Base-by-base conservation (phyloP, 2,888 invertebrate genomes). In the Latrodectus elegans region DNA sequence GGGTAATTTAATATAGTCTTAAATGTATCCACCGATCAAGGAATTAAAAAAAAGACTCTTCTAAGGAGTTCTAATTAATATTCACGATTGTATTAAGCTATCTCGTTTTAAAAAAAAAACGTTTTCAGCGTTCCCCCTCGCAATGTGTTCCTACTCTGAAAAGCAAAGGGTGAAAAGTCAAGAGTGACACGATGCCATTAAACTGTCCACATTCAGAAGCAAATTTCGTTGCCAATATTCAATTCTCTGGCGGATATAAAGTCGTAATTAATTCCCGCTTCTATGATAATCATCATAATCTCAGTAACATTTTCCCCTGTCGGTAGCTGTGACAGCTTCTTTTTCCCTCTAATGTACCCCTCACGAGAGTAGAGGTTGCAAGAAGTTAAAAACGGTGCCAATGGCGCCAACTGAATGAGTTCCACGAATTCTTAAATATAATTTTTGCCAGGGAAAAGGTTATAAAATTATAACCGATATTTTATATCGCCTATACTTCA, bases 261-360 rank as follows among this genome's bases (percentile, higher is more conserved):
- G 81, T 64, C 87, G 82, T 87, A 87, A 87, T 87, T 87, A 87
- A 87, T 87, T 87, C 87, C 82, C 65, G 87, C 81, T 87, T 87
- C 81, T 82, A 87, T 87, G 87, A 87, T 87, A 87, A 87, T 87
- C 87, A 87, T 87, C 81, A 87, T 87, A 87, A 87, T 87, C 81
- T 51, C 75, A 76, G 85, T 70, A 80, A 86, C 85, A 84, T 77
- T 77, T 77, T 72, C 38, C 65, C 84, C 72, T 73, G 75, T 60
- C 82, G 68, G 75, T 77, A 71, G 77, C 68, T 75, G 85, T 86
- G 85, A 86, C 85, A 86, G 85, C 85, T 86, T 75, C 77, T 77
- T 72, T 73, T 76, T 60, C 65, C 84, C 75, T 72, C 52, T 53
- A 51, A 60, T 17, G 14, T 76, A 71, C 53, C 72, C 78, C 55